Percentiles rank a stretch among this genome's conserved stretches.
Evolutionary conservation across 2,113 vertebrate genomes (phyloP).

Genomic region (Carassius auratus): DNA sequence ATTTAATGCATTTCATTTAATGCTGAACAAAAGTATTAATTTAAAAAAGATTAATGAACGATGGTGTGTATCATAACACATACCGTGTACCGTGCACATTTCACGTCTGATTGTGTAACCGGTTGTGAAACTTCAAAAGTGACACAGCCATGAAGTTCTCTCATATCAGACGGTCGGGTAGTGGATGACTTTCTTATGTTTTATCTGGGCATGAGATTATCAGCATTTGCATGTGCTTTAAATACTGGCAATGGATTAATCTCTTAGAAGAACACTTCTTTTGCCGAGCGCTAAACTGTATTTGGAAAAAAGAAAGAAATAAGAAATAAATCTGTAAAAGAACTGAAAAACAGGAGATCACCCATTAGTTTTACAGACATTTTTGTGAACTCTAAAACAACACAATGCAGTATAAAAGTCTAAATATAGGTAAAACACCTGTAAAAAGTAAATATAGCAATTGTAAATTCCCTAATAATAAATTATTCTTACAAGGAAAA

Average conservation of each 20-base stretch:
- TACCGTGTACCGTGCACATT: background rate
- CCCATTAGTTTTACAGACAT: background rate
- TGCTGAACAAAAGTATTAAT: background rate
- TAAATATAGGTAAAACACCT: too few relatives aligned
- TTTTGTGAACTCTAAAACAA: background rate
- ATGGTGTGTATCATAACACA: background rate
- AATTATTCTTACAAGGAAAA: background rate
- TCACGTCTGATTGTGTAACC: conserved; percentile 9
- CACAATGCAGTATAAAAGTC: too few relatives aligned
- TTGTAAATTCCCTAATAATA: background rate
- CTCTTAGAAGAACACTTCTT: background rate
- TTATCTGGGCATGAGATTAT: conserved; percentile 17
- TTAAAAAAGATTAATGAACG: background rate
- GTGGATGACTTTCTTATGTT: background rate
- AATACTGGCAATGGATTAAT: conserved; percentile 31
- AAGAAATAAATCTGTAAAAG: background rate
- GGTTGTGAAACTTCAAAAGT: background rate
- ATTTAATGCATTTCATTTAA: background rate
- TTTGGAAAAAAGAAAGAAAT: background rate
- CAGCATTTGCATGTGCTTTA: conserved; percentile 53
- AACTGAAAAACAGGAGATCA: background rate
- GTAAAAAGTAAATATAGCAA: background rate
- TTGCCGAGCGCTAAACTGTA: background rate
- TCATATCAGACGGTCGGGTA: background rate
- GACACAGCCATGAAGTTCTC: background rate